Evolutionary conservation across 1,140 invertebrate genomes (phyloP), one percentile per base, ranked within the genome.

Genomic region (Drosophila bifasciata): DNA sequence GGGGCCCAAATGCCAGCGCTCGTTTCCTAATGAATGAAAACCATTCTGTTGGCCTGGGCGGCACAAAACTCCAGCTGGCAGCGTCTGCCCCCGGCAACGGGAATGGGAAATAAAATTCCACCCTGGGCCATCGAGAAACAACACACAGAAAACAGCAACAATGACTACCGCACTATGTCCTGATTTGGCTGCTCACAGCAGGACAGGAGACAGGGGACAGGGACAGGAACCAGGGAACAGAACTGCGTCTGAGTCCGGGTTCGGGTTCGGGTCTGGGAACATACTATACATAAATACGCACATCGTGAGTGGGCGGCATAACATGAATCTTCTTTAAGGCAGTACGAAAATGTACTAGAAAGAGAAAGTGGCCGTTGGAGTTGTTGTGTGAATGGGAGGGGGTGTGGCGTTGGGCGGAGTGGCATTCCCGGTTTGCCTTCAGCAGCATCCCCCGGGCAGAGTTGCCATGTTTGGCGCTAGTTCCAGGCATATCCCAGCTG

Each of bases 161-260:
- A 66, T 74, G 68, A 85, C 81, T 86, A 86, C 81, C 81, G 81
- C 81, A 86, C 81, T 78, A 53, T 62, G 64, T 86, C 61, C 78
- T 88, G 83, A 86, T 86, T 86, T 86, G 73, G 70, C 63, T 44
- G 80, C 58, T 46, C 44, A 46, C 60, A 57, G 70, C 52, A 40
- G 50, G 44, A 58, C 23, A 61, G 8, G n/a, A n/a, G n/a, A n/a
- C n/a, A n/a, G n/a, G n/a, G 28, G 41, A 32, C 28, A 66, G 55
- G 32, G 11, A 36, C 32, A 13, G 11, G 11, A 7, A 32, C 9
- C 32, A 36, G 4, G 32, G 3, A 36, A 36, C 1, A 36, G 3
- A 36, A 13, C 11, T 36, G 32, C 11, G 32, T 5, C 32, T 0
- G 28, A 0, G 28, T 32, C 9, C 9, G 11, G 3, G 32, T 36